These are phyloP conservation scores for Phrynocephalus vlangalii DNA, from an alignment of 2,797 vertebrate genomes.

Conservation along the genomic window DNA sequence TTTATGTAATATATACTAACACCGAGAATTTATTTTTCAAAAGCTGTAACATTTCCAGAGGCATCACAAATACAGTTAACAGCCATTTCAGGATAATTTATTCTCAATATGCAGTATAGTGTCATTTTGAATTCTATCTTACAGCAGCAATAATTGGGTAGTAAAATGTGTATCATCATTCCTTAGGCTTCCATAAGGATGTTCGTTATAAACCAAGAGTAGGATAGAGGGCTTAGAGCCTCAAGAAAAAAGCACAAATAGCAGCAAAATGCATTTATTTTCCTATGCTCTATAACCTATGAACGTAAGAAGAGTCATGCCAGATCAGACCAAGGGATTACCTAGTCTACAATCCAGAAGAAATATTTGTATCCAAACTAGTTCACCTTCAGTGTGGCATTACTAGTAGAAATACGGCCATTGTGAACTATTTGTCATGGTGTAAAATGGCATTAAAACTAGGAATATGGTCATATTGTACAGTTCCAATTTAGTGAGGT, in stretches of 20 bases:
- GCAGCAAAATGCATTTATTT: neutral
- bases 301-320: no score
- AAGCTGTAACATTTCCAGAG: neutral
- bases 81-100: neutral
- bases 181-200: neutral
- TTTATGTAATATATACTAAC: neutral
- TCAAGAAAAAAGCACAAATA: neutral
- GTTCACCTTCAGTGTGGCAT: no score
- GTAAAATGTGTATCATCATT: neutral
- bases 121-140: neutral
- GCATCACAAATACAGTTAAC: neutral
- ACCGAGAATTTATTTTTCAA: neutral
- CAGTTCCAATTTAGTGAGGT: conserved; percentile 23
- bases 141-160: neutral
- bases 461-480: neutral
- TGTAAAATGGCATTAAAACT: neutral
- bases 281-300: neutral
- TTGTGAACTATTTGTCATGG: neutral
- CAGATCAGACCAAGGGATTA: no score
- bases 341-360: neutral
- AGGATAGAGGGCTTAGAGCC: neutral
- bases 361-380: neutral
- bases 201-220: no score
- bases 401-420: no score
- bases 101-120: neutral